These are phyloP conservation scores for Bradysia coprophila DNA, from an alignment of 1,140 invertebrate genomes.

Conservation along the genomic window DNA sequence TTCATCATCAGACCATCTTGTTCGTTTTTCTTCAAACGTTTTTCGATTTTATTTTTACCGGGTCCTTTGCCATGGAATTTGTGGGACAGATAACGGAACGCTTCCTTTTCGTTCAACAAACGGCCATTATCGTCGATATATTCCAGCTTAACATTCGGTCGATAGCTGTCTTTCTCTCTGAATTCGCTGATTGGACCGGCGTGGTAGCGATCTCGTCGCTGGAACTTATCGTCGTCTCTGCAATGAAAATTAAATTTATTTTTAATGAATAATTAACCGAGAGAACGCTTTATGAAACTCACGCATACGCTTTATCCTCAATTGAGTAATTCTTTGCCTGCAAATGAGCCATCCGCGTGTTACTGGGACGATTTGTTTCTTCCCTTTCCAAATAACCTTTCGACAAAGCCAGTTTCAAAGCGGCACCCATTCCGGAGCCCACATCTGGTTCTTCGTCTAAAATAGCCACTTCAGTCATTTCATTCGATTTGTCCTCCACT, in stretches of 20 bases:
- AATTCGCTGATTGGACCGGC: constrained; percentile 80
- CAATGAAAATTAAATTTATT: constrained; percentile 8
- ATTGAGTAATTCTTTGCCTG: constrained; percentile 90
- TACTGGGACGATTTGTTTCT: constrained; percentile 47
- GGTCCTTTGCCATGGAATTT: constrained; percentile 99
- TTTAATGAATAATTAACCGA: constrained; percentile 4
- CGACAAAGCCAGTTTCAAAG: constrained; percentile 78
- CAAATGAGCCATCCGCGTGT: constrained; percentile 49
- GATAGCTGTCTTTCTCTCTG: constrained; percentile 83
- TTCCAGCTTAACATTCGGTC: constrained; percentile 90
- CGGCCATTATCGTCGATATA: constrained; percentile 93
- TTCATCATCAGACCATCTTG: constrained; percentile 93
- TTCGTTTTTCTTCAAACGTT: constrained; percentile 85
- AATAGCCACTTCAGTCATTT: constrained; percentile 45
- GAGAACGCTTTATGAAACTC: constrained; percentile 19
- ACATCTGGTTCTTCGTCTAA: constrained; percentile 90
- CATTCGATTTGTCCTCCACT: constrained; percentile 12
- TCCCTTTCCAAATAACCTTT: constrained; percentile 90
- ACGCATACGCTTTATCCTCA: constrained; percentile 84
- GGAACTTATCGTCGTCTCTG: constrained; percentile 70
- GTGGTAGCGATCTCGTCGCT: constrained; percentile 50
- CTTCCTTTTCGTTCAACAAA: constrained; percentile 84
- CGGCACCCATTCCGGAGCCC: constrained; percentile 80
- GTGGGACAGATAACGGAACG: constrained; percentile 87
- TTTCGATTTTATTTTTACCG: constrained; percentile 97